Percentiles rank a stretch among this genome's conserved stretches.
Evolutionary conservation across 2,113 vertebrate genomes (phyloP).

Genomic region (Labrus mixtus): DNA sequence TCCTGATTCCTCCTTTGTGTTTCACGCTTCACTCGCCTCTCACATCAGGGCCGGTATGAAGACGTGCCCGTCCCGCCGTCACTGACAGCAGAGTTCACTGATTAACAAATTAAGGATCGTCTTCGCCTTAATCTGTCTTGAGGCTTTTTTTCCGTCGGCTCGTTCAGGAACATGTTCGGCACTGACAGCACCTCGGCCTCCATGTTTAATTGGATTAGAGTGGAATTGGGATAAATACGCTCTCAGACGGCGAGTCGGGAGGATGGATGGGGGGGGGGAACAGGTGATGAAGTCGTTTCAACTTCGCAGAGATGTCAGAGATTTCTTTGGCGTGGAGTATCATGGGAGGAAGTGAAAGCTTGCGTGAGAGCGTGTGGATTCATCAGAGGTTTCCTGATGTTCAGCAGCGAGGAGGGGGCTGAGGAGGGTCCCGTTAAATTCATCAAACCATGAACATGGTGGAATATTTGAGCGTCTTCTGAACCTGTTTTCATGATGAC

Average conservation of each 20-base stretch:
- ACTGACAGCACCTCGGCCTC: conserved; percentile 75
- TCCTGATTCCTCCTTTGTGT: conserved; percentile 80
- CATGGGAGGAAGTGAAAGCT: conserved; percentile 40
- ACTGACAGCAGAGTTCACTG: conserved; percentile 70
- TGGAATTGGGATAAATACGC: conserved; percentile 67
- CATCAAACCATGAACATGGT: background rate
- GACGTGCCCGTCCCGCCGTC: conserved; percentile 62
- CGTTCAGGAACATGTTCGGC: conserved; percentile 72
- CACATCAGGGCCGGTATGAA: conserved; percentile 60
- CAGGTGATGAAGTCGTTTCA: conserved; percentile 76
- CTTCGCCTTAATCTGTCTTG: conserved; percentile 77
- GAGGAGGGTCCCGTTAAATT: background rate
- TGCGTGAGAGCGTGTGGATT: conserved; percentile 49
- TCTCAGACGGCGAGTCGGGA: conserved; percentile 17
- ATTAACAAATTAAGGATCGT: conserved; percentile 80
- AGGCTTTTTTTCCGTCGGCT: conserved; percentile 65
- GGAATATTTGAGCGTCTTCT: background rate
- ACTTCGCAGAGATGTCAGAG: conserved; percentile 53
- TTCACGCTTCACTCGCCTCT: conserved; percentile 71
- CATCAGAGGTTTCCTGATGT: conserved; percentile 51
- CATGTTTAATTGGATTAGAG: conserved; percentile 80
- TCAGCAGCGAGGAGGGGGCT: conserved; percentile 21
- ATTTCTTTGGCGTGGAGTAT: conserved; percentile 58
- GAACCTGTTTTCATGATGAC: too few relatives aligned
- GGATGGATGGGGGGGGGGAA: conserved; percentile 35